phyloP scores from a whole-genome alignment of 1,140 invertebrate genomes.

The Hylyphantes graminicola region DNA sequence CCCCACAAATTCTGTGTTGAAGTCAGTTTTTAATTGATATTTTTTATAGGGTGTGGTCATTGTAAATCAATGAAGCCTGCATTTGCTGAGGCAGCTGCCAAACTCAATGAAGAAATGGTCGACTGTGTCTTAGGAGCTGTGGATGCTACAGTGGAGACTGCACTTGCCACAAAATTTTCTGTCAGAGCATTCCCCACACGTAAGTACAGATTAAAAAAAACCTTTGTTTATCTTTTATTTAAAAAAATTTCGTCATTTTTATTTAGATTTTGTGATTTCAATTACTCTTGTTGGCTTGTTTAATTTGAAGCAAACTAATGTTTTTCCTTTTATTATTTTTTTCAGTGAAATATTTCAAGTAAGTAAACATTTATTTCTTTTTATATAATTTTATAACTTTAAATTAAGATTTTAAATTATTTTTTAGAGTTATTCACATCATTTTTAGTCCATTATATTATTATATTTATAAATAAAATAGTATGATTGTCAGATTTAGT shows the following conservation, averaged over 20 bases:
- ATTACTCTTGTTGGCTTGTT: too few species aligned
- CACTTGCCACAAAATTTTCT: conserved; percentile 67
- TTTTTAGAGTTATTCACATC: neutral
- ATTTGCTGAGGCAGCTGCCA: conserved; percentile 71
- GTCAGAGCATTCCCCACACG: conserved; percentile 70
- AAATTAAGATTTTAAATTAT: neutral
- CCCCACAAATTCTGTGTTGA: neutral
- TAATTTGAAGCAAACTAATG: neutral
- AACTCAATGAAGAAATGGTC: conserved; percentile 69
- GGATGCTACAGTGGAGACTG: conserved; percentile 68
- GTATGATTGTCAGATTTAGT: too few species aligned
- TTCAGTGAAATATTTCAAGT: conserved; percentile 69
- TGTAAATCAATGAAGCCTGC: conserved; percentile 74
- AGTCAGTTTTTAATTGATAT: neutral
- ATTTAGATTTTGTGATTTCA: too few species aligned
- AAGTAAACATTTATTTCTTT: conserved; percentile 62
- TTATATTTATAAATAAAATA: neutral
- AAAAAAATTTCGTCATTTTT: too few species aligned
- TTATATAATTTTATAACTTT: neutral
- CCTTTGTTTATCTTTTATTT: too few species aligned
- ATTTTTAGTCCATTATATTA: neutral
- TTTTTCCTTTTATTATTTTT: conserved; percentile 57
- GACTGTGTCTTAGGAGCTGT: conserved; percentile 70
- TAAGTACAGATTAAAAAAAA: too few species aligned
- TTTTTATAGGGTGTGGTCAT: conserved; percentile 72